Evolutionary conservation across 1,140 invertebrate species (phyloP), one percentile per base, ranked within the genome.

Genomic region (Drosophila nigrodunni): DNA sequence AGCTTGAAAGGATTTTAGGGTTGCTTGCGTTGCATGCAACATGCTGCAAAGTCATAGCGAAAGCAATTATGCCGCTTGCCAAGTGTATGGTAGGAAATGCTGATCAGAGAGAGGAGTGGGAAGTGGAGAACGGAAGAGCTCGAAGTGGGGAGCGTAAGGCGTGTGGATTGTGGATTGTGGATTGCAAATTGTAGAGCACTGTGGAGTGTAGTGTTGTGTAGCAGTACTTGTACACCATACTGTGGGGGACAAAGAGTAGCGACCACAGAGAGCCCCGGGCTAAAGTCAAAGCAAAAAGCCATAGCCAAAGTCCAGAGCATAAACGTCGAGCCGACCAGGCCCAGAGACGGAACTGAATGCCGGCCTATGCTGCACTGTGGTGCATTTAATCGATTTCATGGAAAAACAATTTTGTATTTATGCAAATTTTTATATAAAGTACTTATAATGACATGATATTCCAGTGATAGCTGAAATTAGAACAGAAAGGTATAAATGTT

Each of bases 61-160:
- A 50, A 70, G 66, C 58, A 74, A 74, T 74, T 74, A 74, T 74
- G 58, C 58, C 58, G 44, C 43, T 41, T 35, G 30, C 30, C 65
- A 60, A 68, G 71, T 74, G 72, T 70, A 74, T 69, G 54, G 44
- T 55, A 39, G 54, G 39, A 61, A 39, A 47, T 52, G 50, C 50
- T 15, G 72, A 74, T 74, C 71, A 41, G 50, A 34, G 25, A 21
- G 30, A 5, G 34, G 46, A 15, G 47, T 25, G 18, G 3, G 47
- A 7, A 54, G n/a, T 7, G 7, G 11, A 21, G 18, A 21, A 21
- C 18, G 18, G 2, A 21, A 21, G 18, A 21, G 18, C 18, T 21
- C 2, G 10, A 21, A 10, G 34, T 8, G 13, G 15, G 50, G 13
- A 37, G 30, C 10, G 30, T n/a, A 30, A 4, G 25, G 25, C 6